Evolutionary conservation across 2,888 invertebrate species (phyloP), one percentile per base, ranked within the genome.

Genomic region (Idaea biselata): DNA sequence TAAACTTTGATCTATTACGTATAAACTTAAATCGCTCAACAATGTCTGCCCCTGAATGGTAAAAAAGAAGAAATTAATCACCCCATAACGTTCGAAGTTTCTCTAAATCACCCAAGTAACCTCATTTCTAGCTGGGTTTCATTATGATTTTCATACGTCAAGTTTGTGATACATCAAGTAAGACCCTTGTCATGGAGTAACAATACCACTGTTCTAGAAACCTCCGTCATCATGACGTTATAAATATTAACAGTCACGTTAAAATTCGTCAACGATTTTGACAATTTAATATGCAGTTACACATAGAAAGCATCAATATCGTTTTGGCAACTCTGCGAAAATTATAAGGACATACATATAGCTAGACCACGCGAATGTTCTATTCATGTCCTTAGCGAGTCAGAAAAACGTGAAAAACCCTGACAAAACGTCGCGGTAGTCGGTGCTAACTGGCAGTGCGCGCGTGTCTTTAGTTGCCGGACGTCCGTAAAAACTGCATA

Each of bases 201-300:
- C 63, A 64, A 67, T 69, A 68, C 67, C 63, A 63, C 65, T 62
- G 62, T 64, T 64, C 61, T 60, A 66, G 60, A 63, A 62, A 71
- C 68, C 66, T 71, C 64, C 63, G 60, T 69, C 70, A 71, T 55
- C 44, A 71, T 72, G 65, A 64, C 68, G 64, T 70, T 63, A 63
- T 74, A 70, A 25, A 5, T 71, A 59, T 63, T 67, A 68, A 61
- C 61, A 63, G 69, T 4, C 3, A 44, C 76, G 77, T 83, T 82
- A 80, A 82, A 77, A 68, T 73, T 75, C 81, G 74, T 83, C 80
- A 74, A 73, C 44, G 44, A 44, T 44, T 44, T 44, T 44, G 44
- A 70, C 69, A 75, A 74, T 44, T 0, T 8, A 44, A 44, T 44
- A 14, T 14, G 44, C 44, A 14, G 44, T 44, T 44, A 7, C 11